These are phyloP conservation scores for Dryobates pubescens DNA, from an alignment of 2,797 vertebrate genomes.

Conservation along the genomic window DNA sequence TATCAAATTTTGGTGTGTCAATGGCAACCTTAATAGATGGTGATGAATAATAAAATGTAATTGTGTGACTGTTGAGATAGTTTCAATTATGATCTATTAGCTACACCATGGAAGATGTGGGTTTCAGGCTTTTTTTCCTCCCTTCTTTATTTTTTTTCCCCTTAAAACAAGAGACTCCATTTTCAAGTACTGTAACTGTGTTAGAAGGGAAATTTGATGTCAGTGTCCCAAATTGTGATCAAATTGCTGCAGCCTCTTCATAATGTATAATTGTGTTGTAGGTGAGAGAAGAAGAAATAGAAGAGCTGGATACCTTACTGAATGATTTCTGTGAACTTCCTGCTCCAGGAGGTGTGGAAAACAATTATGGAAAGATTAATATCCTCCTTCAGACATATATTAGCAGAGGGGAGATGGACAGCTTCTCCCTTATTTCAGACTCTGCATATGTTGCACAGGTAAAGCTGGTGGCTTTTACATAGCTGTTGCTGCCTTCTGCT, in stretches of 20 bases:
- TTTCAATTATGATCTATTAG: slow-evolving; percentile 74
- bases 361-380: slow-evolving; percentile 97
- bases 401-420: slow-evolving; percentile 94
- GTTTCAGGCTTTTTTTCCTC: slow-evolving; percentile 3
- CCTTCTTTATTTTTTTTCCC: neutral
- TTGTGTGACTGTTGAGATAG: slow-evolving; percentile 75
- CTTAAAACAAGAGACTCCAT: slow-evolving; percentile 32
- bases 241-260: slow-evolving; percentile 57
- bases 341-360: slow-evolving; percentile 94
- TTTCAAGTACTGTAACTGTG: slow-evolving; percentile 35
- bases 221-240: slow-evolving; percentile 37
- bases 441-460: slow-evolving; percentile 98
- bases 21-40: slow-evolving; percentile 77
- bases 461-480: neutral
- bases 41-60: slow-evolving; percentile 80
- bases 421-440: slow-evolving; percentile 98
- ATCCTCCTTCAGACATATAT: slow-evolving; percentile 97
- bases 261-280: slow-evolving; percentile 72
- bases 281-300: slow-evolving; percentile 96
- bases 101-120: neutral
- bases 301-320: slow-evolving; percentile 91
- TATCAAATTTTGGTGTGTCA: slow-evolving; percentile 81
- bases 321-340: slow-evolving; percentile 89
- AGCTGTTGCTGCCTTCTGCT: neutral
- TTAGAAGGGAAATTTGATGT: slow-evolving; percentile 59